Evolutionary conservation across 1,140 invertebrate species (phyloP), one percentile per base, ranked within the genome.

Genomic region (Caenorhabditis tropicalis): DNA sequence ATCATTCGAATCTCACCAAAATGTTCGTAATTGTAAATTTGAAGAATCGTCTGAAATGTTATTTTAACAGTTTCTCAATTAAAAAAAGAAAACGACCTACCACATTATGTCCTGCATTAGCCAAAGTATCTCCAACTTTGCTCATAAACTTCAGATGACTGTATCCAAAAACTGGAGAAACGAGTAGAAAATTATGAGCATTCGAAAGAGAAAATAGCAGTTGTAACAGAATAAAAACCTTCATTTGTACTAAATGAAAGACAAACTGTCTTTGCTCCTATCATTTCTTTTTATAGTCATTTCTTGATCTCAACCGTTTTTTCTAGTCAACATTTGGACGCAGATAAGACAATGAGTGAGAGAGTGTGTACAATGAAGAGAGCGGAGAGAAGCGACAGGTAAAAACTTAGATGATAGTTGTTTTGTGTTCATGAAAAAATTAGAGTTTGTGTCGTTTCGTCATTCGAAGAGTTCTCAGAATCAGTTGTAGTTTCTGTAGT

Each of bases 11-110:
- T 65, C 16, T 65, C 16, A 33, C 58, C 58, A 36, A 65, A 65
- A 65, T 65, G 58, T 65, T 65, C 58, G n/a, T 65, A 65, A 36
- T 65, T 65, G 58, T 65, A 65, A 5, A 36, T 19, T 65, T 65
- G 58, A 33, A 65, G 29, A 19, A 65, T 65, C 10, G 58, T 65
- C 58, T 65, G 31, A 19, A 65, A 51, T 4, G 9, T n/a, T 2
- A 9, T 6, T 1, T 56, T 24, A 6, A 2, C 4, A 5, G 29
- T 27, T 12, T 21, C 2, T 4, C 10, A 27, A 6, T 27, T 27
- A 27, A 4, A 12, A 24, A 3, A 27, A 15, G 29, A 19, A 56
- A 56, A 56, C 19, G 5, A 56, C 53, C 19, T 65, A 65, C 58
- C 58, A 65, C 58, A 65, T 65, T 65, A 36, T 65, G 58, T 19